These are phyloP conservation scores for Malacoraja senta DNA, from an alignment of 2,797 vertebrate genomes.

Conservation along the genomic window DNA sequence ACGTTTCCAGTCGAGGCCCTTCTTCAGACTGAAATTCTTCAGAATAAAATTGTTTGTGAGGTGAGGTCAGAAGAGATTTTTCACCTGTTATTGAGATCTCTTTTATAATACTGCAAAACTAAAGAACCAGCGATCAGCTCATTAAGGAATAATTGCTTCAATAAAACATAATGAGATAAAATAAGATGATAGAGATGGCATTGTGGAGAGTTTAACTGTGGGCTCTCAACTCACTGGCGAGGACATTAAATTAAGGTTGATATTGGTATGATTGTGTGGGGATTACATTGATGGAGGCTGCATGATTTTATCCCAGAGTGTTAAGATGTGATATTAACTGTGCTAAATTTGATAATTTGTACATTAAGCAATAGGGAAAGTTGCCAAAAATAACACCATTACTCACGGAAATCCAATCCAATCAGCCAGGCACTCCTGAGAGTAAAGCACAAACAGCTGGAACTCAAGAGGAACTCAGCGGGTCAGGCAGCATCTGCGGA, in stretches of 20 bases:
- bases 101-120: not conserved
- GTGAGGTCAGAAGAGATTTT: not conserved
- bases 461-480: too few relatives aligned
- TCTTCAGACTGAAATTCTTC: too few relatives aligned
- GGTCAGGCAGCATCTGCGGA: too few relatives aligned
- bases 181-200: not conserved
- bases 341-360: not conserved
- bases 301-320: not conserved
- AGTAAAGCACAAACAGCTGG: too few relatives aligned
- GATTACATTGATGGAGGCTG: not conserved
- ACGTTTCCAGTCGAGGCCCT: too few relatives aligned
- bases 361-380: not conserved
- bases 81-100: not conserved
- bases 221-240: not conserved
- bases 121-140: not conserved
- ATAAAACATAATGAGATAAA: constrained; percentile 26
- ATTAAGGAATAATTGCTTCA: constrained; percentile 31
- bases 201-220: constrained; percentile 4
- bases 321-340: not conserved
- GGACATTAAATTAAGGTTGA: not conserved
- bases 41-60: not conserved
- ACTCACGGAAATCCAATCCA: not conserved
- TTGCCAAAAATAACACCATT: not conserved
- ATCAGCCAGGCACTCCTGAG: not conserved
- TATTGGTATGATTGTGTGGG: not conserved